A percentile compares a stretch with the other conserved stretches of the same genome.
phyloP scores from a whole-genome alignment of 1,140 invertebrate genomes.

The Pseudobourletiella spinata region DNA sequence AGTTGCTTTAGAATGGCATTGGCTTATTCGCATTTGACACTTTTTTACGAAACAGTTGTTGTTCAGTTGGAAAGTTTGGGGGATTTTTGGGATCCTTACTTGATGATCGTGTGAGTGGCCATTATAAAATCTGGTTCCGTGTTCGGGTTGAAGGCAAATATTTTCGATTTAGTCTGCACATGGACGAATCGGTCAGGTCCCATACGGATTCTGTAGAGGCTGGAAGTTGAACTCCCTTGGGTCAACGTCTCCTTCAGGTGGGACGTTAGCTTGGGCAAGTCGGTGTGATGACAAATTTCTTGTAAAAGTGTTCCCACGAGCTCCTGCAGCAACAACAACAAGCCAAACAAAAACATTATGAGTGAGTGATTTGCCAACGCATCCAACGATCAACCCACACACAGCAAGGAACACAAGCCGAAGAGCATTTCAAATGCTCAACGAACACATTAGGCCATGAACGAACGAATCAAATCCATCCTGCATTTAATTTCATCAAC shows the following conservation, averaged over 20 bases:
- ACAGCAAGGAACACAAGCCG: no score
- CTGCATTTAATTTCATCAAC: no score
- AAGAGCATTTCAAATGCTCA: no score
- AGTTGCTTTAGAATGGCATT: no score
- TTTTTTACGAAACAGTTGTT: no score
- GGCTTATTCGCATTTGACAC: no score
- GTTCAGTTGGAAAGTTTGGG: no score
- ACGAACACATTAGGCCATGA: no score
- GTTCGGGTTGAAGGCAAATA: constrained; percentile 62
- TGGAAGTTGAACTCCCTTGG: constrained; percentile 57
- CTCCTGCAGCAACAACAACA: constrained; percentile 41
- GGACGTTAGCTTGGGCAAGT: constrained; percentile 57
- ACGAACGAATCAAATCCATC: no score
- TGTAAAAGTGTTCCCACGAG: constrained; percentile 59
- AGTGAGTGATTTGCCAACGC: no score
- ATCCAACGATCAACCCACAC: no score
- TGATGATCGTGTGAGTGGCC: constrained; percentile 76
- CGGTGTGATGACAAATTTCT: constrained; percentile 64
- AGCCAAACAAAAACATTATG: constrained; percentile 4
- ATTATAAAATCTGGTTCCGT: constrained; percentile 76
- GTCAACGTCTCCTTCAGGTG: constrained; percentile 67
- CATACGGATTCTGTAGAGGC: constrained; percentile 67
- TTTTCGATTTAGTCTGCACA: constrained; percentile 78
- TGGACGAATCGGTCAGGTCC: constrained; percentile 65
- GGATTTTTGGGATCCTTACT: constrained; percentile 38